Conservation (phyloP, 2,888 invertebrate genomes). For the Macroteleia sp. region DNA sequence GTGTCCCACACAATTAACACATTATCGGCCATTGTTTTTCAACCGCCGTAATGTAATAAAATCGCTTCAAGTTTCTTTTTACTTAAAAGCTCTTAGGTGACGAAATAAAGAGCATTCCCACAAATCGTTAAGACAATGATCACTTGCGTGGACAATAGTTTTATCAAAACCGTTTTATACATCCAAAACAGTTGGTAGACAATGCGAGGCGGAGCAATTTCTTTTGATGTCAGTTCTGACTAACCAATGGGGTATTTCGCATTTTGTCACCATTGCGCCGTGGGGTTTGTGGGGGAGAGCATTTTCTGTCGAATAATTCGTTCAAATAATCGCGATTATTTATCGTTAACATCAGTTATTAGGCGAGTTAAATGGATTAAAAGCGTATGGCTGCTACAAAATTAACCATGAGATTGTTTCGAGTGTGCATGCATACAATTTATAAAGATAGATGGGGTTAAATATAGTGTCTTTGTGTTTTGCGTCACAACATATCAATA, state of each 20-base stretch:
- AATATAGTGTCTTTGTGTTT: conserved; percentile 12
- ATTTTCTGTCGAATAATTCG: background rate
- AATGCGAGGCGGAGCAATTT: conserved; percentile 17
- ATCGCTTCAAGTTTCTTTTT: background rate
- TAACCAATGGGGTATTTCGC: conserved; percentile 17
- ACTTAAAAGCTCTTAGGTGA: background rate
- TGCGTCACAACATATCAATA: conserved; percentile 28
- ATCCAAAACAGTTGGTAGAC: no score
- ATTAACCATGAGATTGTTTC: conserved; percentile 20
- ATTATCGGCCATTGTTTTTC: conserved; percentile 12
- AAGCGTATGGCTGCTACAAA: conserved; percentile 6
- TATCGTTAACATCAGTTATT: conserved; percentile 14
- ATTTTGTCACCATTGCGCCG: no score
- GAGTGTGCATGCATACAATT: conserved; percentile 6
- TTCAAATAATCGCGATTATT: conserved; percentile 16
- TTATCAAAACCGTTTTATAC: background rate
- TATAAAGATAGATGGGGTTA: conserved; percentile 20
- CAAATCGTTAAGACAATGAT: conserved; percentile 12
- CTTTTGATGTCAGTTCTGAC: background rate
- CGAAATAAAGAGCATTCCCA: background rate
- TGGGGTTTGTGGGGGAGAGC: no score
- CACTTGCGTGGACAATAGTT: conserved; percentile 14
- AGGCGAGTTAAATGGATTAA: conserved; percentile 9
- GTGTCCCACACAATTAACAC: background rate
- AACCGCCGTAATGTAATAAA: background rate